Conservation (phyloP, 1,140 invertebrate species). For the Bombus pascuorum region DNA sequence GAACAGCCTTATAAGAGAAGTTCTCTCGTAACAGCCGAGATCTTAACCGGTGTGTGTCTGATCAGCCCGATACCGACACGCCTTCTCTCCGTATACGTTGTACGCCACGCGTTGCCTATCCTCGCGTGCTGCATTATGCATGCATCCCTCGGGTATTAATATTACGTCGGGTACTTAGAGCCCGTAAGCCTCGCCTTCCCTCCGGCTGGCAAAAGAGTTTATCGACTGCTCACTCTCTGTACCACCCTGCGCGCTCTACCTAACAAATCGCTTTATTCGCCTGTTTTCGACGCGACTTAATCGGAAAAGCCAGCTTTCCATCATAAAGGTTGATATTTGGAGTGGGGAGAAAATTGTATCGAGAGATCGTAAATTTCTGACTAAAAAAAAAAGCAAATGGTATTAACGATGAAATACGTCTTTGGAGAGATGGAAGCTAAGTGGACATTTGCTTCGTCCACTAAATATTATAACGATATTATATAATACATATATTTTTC, state of each 20-base stretch:
- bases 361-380: too few species aligned
- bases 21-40: background rate
- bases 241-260: background rate
- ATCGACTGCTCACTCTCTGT: slow-evolving; percentile 9
- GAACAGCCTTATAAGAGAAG: background rate
- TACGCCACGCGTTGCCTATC: background rate
- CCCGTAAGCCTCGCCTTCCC: background rate
- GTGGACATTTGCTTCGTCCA: too few species aligned
- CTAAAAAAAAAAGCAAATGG: too few species aligned
- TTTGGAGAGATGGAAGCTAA: too few species aligned
- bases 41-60: background rate
- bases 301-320: background rate
- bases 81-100: background rate
- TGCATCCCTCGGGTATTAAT: slow-evolving; percentile 28
- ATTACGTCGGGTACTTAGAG: background rate
- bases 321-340: background rate
- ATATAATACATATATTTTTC: too few species aligned
- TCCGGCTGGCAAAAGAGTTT: slow-evolving; percentile 18
- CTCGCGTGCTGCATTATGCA: slow-evolving; percentile 32
- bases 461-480: too few species aligned
- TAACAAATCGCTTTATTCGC: slow-evolving; percentile 54
- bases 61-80: slow-evolving; percentile 3
- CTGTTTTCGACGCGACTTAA: background rate
- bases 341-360: background rate
- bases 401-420: too few species aligned